A percentile compares a stretch with the other conserved stretches of the same genome.
Evolutionary conservation across 2,113 vertebrate species (phyloP).

Genomic region (Eretmochelys imbricata): DNA sequence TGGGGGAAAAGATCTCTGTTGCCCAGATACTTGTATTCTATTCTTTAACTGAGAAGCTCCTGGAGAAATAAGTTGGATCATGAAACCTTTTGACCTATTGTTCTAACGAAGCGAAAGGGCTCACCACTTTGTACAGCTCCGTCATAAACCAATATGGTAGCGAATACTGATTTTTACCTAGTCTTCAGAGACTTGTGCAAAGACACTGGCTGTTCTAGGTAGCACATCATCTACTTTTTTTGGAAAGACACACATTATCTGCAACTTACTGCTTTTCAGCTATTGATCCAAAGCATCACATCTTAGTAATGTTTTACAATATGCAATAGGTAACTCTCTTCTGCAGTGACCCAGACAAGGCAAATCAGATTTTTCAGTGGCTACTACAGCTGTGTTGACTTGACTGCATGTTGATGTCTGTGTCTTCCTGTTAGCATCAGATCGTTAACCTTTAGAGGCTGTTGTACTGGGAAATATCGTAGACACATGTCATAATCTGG

Average conservation of each 20-base stretch:
- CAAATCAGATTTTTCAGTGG: background rate
- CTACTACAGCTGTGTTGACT: background rate
- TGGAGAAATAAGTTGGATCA: constrained; percentile 25
- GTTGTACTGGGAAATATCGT: constrained; percentile 11
- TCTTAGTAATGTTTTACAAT: background rate
- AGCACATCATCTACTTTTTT: background rate
- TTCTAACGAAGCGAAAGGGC: background rate
- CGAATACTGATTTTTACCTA: background rate
- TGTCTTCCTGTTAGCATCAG: constrained; percentile 18
- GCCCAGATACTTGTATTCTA: constrained; percentile 13
- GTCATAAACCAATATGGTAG: background rate
- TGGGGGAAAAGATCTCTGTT: background rate
- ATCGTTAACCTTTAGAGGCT: background rate
- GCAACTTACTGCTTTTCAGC: background rate
- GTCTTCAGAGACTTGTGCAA: background rate
- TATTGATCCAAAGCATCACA: background rate
- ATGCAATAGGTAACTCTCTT: background rate
- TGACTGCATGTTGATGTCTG: background rate
- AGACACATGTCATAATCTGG: constrained; percentile 25
- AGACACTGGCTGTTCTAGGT: background rate
- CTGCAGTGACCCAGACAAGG: background rate
- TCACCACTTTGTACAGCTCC: background rate
- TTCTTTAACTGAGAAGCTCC: background rate
- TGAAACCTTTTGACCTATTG: background rate
- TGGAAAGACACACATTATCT: background rate